These are phyloP conservation scores for Pammene fasciana DNA, from an alignment of 2,888 invertebrate genomes.

Conservation along the genomic window DNA sequence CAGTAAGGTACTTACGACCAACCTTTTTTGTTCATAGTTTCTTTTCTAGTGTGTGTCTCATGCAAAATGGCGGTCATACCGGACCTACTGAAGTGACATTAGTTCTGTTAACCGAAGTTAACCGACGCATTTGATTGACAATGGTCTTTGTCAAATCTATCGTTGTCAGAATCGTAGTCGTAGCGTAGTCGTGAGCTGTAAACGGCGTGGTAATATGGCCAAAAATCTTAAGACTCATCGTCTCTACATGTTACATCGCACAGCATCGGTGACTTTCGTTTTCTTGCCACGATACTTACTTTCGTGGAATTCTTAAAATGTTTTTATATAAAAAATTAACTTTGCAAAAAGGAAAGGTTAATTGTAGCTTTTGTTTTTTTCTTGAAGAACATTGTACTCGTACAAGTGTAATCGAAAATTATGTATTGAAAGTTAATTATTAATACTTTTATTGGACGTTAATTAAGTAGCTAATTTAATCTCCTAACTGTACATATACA, in stretches of 20 bases:
- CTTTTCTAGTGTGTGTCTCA: no score
- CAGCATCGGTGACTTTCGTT: constrained; percentile 65
- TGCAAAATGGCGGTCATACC: no score
- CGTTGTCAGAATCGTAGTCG: not conserved
- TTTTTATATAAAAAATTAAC: constrained; percentile 24
- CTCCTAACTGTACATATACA: no score
- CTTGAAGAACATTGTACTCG: not conserved
- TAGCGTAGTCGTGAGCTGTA: constrained; percentile 50
- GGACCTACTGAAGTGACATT: no score
- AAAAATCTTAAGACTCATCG: constrained; percentile 69
- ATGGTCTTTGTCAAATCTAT: not conserved
- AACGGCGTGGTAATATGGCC: constrained; percentile 61
- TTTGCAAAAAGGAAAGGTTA: constrained; percentile 12
- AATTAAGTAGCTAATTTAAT: not conserved
- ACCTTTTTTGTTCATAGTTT: no score
- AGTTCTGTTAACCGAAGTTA: no score
- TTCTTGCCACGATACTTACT: constrained; percentile 64
- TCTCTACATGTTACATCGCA: constrained; percentile 58
- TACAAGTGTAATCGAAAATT: not conserved
- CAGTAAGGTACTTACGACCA: no score
- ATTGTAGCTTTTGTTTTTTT: not conserved
- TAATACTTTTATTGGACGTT: not conserved
- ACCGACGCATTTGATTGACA: no score
- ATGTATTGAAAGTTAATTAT: not conserved
- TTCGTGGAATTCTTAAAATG: constrained; percentile 57